phyloP scores from a whole-genome alignment of 2,888 invertebrate genomes.

The Drosophila crucigera region DNA sequence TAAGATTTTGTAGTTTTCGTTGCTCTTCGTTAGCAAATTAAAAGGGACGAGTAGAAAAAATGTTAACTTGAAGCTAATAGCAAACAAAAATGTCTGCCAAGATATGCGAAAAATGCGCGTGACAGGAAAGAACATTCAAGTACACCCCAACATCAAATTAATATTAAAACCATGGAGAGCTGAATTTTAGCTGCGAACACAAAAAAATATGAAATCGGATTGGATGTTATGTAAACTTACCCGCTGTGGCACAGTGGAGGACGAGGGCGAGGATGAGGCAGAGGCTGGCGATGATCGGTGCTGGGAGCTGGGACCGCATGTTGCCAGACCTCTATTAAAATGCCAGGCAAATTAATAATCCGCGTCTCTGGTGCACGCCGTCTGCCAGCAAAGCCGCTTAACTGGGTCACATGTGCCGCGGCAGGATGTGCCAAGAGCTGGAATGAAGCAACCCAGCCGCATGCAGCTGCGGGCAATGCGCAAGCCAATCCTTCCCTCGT shows the following conservation, averaged over 20 bases:
- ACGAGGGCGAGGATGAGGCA: constrained; percentile 22
- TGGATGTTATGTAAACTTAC: constrained; percentile 66
- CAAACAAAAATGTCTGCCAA: not conserved
- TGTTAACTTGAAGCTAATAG: not conserved
- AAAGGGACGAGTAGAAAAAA: not conserved
- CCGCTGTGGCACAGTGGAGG: constrained; percentile 48
- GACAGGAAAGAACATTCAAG: not conserved
- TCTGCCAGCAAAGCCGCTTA: constrained; percentile 53
- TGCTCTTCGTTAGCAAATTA: not conserved
- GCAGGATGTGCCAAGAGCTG: constrained; percentile 32
- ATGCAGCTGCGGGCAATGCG: constrained; percentile 53
- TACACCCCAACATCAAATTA: constrained; percentile 51
- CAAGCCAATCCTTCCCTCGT: constrained; percentile 6
- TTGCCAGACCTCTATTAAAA: constrained; percentile 64
- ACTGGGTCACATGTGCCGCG: constrained; percentile 74
- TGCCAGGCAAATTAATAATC: constrained; percentile 73
- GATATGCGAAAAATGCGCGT: not conserved
- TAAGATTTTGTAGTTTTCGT: too few species aligned
- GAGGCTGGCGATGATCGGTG: constrained; percentile 51
- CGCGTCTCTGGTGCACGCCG: constrained; percentile 27
- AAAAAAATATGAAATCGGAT: constrained; percentile 24
- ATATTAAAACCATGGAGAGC: constrained; percentile 21
- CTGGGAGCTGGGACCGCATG: constrained; percentile 42
- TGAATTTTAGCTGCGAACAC: constrained; percentile 20
- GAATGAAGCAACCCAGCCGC: constrained; percentile 20